Conservation (phyloP, 2,797 vertebrate genomes). For the Diceros bicornis region DNA sequence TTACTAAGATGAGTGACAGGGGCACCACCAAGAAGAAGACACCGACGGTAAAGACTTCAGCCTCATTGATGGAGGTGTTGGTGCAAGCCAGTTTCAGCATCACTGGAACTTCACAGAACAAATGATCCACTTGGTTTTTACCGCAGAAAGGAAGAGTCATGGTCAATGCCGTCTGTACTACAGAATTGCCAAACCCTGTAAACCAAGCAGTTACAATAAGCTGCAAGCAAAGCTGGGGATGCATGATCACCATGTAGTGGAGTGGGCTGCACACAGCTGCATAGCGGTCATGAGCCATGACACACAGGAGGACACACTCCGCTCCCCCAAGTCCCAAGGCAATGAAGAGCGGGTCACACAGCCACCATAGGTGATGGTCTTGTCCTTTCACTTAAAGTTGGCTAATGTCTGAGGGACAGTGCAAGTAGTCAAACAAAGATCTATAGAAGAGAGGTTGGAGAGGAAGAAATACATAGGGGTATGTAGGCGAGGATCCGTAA, state of each 20-base stretch:
- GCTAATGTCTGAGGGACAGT: slow-evolving; percentile 83
- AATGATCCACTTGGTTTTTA: slow-evolving; percentile 77
- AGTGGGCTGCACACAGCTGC: slow-evolving; percentile 68
- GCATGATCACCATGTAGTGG: slow-evolving; percentile 72
- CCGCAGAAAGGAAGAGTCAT: slow-evolving; percentile 76
- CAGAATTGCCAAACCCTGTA: slow-evolving; percentile 68
- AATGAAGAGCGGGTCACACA: slow-evolving; percentile 71
- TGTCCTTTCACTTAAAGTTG: slow-evolving; percentile 68
- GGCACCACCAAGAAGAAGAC: slow-evolving; percentile 72
- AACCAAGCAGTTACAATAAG: slow-evolving; percentile 75
- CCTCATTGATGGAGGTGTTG: slow-evolving; percentile 52
- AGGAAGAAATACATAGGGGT: slow-evolving; percentile 86
- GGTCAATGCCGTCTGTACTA: slow-evolving; percentile 71
- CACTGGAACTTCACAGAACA: slow-evolving; percentile 83
- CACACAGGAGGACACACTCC: slow-evolving; percentile 77
- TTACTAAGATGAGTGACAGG: slow-evolving; percentile 72
- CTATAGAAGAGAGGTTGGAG: slow-evolving; percentile 85
- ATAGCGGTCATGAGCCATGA: slow-evolving; percentile 81
- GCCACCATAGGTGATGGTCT: slow-evolving; percentile 76
- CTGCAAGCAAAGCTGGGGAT: slow-evolving; percentile 40
- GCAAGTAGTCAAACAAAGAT: slow-evolving; percentile 83
- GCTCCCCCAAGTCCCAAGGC: slow-evolving; percentile 77
- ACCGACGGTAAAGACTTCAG: slow-evolving; percentile 70
- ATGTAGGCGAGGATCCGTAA: slow-evolving; percentile 71
- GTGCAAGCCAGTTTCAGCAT: slow-evolving; percentile 79